Evolutionary conservation across 2,888 invertebrate species (phyloP).

Genomic region (Coelopa pilipes): DNA sequence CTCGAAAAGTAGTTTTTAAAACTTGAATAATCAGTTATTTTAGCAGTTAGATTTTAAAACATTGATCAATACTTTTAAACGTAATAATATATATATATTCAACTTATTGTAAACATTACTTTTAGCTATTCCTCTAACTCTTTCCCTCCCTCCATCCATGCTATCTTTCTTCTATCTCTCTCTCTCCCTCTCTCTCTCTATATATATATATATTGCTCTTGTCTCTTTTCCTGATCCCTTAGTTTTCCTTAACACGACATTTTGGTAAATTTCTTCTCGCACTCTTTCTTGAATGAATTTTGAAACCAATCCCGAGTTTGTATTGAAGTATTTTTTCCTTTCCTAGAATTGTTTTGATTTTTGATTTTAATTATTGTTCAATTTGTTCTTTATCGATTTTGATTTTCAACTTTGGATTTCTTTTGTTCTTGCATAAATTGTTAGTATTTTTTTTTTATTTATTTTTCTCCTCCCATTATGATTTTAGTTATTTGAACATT

Average conservation of each 20-base stretch:
- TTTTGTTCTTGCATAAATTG: not conserved
- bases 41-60: slow-evolving; percentile 5
- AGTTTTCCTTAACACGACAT: not conserved
- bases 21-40: slow-evolving; percentile 21
- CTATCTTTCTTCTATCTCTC: not conserved
- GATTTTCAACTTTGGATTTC: too few relatives aligned
- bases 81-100: too few relatives aligned
- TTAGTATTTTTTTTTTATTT: slow-evolving; percentile 6
- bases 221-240: not conserved
- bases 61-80: slow-evolving; percentile 19
- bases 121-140: slow-evolving; percentile 1
- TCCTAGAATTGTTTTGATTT: slow-evolving; percentile 5
- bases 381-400: too few relatives aligned
- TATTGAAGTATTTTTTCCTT: slow-evolving; percentile 29
- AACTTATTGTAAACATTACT: slow-evolving; percentile 11
- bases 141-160: not conserved
- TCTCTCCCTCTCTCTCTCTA: not conserved
- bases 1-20: slow-evolving; percentile 8
- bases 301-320: not conserved
- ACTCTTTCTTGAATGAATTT: not conserved
- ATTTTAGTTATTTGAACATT: slow-evolving; percentile 14
- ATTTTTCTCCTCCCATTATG: not conserved
- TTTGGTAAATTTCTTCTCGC: not conserved
- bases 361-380: not conserved
- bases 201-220: slow-evolving; percentile 10